Evolutionary conservation across 2,113 vertebrate species (phyloP).

Genomic region (Choloepus hoffmanni): DNA sequence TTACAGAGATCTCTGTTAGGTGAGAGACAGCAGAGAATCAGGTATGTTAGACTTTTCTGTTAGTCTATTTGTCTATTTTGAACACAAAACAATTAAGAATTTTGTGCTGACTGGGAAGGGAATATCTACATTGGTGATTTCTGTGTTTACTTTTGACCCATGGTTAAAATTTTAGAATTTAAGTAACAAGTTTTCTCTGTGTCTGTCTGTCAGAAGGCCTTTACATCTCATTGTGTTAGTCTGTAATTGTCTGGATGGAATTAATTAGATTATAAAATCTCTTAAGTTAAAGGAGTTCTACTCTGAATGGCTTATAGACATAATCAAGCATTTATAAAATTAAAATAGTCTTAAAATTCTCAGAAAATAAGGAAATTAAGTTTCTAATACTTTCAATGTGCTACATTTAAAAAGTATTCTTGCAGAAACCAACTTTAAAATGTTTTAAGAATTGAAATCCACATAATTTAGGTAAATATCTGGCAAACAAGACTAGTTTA

Average conservation of each 20-base stretch:
- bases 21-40: not conserved
- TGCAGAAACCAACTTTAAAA: not conserved
- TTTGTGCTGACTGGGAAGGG: not conserved
- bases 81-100: not conserved
- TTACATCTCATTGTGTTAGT: not conserved
- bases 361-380: conserved; percentile 11
- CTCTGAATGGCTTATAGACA: not conserved
- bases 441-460: conserved; percentile 34
- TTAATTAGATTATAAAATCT: not conserved
- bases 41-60: not conserved
- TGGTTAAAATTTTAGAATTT: not conserved
- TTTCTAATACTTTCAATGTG: not conserved
- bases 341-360: not conserved
- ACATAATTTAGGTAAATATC: conserved; percentile 5
- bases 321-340: not conserved
- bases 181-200: not conserved
- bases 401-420: not conserved
- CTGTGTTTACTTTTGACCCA: not conserved
- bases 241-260: not conserved
- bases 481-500: conserved; percentile 50
- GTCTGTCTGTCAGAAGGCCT: not conserved
- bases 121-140: not conserved
- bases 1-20: not conserved
- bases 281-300: not conserved
- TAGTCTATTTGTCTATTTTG: not conserved